These are phyloP conservation scores for Pogonocichla stellata DNA, from an alignment of 2,113 vertebrate genomes.

Conservation along the genomic window DNA sequence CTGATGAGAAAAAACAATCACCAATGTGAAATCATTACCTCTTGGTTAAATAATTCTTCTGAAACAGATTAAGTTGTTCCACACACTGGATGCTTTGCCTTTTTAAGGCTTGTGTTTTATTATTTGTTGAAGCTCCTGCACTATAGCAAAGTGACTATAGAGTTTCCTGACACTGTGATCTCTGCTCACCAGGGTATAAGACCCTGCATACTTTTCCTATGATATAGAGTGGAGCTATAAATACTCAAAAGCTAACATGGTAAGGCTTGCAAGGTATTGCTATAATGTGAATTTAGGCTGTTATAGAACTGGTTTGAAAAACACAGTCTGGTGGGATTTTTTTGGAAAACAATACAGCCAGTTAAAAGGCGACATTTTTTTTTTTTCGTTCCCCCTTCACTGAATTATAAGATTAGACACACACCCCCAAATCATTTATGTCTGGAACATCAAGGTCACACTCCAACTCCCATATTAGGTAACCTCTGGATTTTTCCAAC, in stretches of 20 bases:
- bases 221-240: constrained; percentile 18
- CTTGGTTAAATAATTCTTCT: neutral
- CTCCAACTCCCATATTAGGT: neutral
- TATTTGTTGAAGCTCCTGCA: neutral
- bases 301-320: neutral
- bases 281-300: neutral
- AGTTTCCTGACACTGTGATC: neutral
- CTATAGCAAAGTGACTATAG: neutral
- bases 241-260: neutral
- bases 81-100: neutral
- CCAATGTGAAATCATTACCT: neutral
- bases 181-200: neutral
- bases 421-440: neutral
- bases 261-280: neutral
- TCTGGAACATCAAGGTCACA: neutral
- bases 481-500: neutral
- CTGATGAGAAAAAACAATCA: neutral
- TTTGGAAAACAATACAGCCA: neutral
- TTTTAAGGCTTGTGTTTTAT: neutral
- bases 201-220: neutral
- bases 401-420: neutral
- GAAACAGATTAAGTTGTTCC: neutral
- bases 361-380: neutral
- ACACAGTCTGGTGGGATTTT: neutral
- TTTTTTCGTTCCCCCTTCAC: neutral